Evolutionary conservation across 2,797 vertebrate species (phyloP), one percentile per base, ranked within the genome.

Genomic region (Vultur gryphus): DNA sequence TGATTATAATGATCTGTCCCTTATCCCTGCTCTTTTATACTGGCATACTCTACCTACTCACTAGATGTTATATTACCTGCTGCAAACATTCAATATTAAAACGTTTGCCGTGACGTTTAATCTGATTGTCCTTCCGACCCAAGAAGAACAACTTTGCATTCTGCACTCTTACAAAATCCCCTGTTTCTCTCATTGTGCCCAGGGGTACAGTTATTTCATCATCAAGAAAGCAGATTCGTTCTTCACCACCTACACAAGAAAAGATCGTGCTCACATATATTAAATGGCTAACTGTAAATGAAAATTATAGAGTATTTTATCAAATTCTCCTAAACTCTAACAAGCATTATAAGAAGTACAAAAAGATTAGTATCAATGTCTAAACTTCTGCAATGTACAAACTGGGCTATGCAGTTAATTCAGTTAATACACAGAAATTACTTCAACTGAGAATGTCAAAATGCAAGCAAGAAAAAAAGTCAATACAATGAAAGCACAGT

Each of bases 91-190:
- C 99, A 89, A 98, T 93, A 96, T 98, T 99, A 51, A 99, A 97
- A 44, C 98, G 98, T 87, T 99, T 99, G 41, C 99, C 98, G 0
- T 99, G 98, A 10, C 99, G 99, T 97, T 99, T 99, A 70, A 99
- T 98, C 84, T 99, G 98, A 70, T 98, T 98, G 97, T 99, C 99
- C 93, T 98, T 99, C 21, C 99, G 98, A 52, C 99, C 99, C 94
- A 99, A 88, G 97, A 98, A 99, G 97, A 98, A 98, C 51, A 99
- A 96, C 61, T 98, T 85, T 4, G 92, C 65, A 28, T 98, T 96
- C 89, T 90, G 96, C 54, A 99, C 93, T 43, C 85, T 97, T 71
- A 98, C 99, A 98, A 99, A 99, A 97, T 99, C 99, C 58, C 99
- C 99, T 2, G 99, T 99, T 33, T 97, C 98, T 97, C 99, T 98